Evolutionary conservation across 2,888 invertebrate species (phyloP).

Genomic region (Melinaea menophilus): DNA sequence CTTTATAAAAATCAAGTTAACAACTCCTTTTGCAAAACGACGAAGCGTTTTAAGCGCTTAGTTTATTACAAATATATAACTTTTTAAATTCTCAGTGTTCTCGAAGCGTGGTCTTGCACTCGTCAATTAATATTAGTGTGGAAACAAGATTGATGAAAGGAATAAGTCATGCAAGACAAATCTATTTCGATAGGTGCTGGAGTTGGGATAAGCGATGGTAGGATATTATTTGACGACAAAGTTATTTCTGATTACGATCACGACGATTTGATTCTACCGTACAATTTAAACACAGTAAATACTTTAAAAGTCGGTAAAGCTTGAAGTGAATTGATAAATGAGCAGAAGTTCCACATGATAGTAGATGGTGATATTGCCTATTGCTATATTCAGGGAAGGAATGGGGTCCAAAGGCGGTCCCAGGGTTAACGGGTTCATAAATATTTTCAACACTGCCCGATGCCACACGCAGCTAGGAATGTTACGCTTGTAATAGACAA

Average conservation of each 20-base stretch:
- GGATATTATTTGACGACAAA: too few relatives aligned
- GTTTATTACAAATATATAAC: slow-evolving; percentile 4
- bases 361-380: too few relatives aligned
- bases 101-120: slow-evolving; percentile 45
- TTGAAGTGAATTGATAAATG: too few relatives aligned
- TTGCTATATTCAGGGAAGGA: too few relatives aligned
- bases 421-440: background rate
- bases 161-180: slow-evolving; percentile 10
- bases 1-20: slow-evolving; percentile 13
- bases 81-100: background rate
- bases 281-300: too few relatives aligned
- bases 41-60: slow-evolving; percentile 11
- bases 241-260: too few relatives aligned
- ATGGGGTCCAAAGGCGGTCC: too few relatives aligned
- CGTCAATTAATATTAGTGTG: slow-evolving; percentile 59
- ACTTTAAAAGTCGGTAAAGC: too few relatives aligned
- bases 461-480: slow-evolving; percentile 17
- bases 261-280: too few relatives aligned
- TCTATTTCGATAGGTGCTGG: too few relatives aligned
- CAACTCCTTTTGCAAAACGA: background rate
- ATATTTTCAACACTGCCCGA: slow-evolving; percentile 1
- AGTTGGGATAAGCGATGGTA: too few relatives aligned
- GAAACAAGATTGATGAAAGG: slow-evolving; percentile 57
- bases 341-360: too few relatives aligned
- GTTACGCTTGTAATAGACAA: slow-evolving; percentile 24